phyloP scores from a whole-genome alignment of 2,797 vertebrate genomes.

The Neosalanx taihuensis region DNA sequence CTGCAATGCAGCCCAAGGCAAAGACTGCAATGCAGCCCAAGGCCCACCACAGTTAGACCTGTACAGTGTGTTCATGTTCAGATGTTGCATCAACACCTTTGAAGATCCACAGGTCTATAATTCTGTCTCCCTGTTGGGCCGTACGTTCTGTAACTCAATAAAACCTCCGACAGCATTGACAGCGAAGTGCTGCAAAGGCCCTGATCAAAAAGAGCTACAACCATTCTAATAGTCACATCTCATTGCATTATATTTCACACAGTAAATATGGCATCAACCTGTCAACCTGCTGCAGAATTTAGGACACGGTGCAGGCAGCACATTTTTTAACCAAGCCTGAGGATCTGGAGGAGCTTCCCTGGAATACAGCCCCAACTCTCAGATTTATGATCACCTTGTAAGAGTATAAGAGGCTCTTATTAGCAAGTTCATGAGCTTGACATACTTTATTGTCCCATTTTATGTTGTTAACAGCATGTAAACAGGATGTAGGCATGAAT shows the following conservation, averaged over 20 bases:
- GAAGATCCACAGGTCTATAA: slow-evolving; percentile 46
- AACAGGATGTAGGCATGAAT: slow-evolving; percentile 9
- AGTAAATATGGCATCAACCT: slow-evolving; percentile 71
- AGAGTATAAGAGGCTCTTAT: slow-evolving; percentile 24
- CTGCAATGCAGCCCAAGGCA: background rate
- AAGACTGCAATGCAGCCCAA: background rate
- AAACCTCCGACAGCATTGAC: slow-evolving; percentile 56
- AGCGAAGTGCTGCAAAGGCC: slow-evolving; percentile 59
- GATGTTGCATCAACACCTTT: slow-evolving; percentile 34
- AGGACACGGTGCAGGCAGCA: slow-evolving; percentile 52
- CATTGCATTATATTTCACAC: slow-evolving; percentile 73
- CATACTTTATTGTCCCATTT: slow-evolving; percentile 18
- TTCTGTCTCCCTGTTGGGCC: slow-evolving; percentile 48
- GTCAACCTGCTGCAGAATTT: slow-evolving; percentile 61
- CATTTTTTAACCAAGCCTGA: slow-evolving; percentile 46
- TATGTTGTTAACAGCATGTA: background rate
- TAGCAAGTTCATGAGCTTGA: slow-evolving; percentile 16
- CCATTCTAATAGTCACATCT: slow-evolving; percentile 68
- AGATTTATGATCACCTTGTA: slow-evolving; percentile 36
- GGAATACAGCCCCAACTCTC: slow-evolving; percentile 44
- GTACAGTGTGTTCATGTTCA: slow-evolving; percentile 25
- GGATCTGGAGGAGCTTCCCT: slow-evolving; percentile 26
- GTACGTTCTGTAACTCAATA: slow-evolving; percentile 58
- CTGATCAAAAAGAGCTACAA: slow-evolving; percentile 67
- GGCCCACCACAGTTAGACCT: background rate